Base-by-base conservation (phyloP, 53 echinoderm and acorn worm genomes). In the Apostichopus leukothele region DNA sequence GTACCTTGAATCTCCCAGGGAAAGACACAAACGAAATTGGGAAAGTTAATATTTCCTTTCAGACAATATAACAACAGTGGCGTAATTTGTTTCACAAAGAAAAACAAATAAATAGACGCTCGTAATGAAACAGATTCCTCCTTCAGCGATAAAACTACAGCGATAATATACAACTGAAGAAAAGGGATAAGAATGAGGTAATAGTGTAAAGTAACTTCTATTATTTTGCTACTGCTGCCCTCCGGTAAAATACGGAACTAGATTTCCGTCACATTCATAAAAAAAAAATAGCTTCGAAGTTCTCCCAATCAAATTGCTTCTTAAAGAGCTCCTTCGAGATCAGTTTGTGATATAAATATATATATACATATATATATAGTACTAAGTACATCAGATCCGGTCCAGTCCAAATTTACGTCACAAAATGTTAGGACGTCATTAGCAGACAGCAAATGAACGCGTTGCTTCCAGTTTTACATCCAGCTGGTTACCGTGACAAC, bases 361-460 rank as follows among this genome's bases (percentile, higher is more conserved):
- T 57, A 18, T 71, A n/a, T 19, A 71, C 71, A 6, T 16, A 71
- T 18, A 71, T 13, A 3, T 16, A 71, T 18, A 71, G n/a, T 19
- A n/a, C 71, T 57, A 57, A 71, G 71, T 71, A 5, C 6, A 16
- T n/a, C 18, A 71, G 18, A 16, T 81, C 9, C 13, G 81, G 53
- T 81, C 81, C 79, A 21, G 20, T 81, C 81, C 20, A n/a, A 11
- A 52, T n/a, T 81, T 54, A 81, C 81, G 81, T 81, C 81, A 81
- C 79, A 81, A 26, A 39, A 20, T 81, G 19, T 21, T 53, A 54
- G 16, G 5, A 54, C 81, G 81, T 81, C 54, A 81, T 59, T 19
- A 51, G 54, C 22, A 22, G 55, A 54, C 55, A 81, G 55, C 81
- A 81, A 81, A 81, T 81, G 81, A 53, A 55, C 55, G 53, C 59